phyloP scores from a whole-genome alignment of 2,888 invertebrate genomes.

The Octonoba sinensis region DNA sequence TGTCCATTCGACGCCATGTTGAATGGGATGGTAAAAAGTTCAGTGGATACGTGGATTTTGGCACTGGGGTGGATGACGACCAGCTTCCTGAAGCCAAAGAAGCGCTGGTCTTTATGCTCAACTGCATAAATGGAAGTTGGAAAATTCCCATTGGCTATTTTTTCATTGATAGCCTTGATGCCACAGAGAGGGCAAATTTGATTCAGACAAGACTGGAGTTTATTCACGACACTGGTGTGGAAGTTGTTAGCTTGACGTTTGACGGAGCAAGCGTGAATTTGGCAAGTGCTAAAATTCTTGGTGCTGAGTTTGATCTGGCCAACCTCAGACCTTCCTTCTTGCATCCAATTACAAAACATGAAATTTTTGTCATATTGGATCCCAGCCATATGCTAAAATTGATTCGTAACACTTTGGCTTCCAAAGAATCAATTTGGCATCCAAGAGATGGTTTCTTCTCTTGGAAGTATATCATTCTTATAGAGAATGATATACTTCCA shows the following conservation, averaged over 20 bases:
- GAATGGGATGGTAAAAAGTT: constrained; percentile 28
- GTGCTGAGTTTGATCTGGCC: background rate
- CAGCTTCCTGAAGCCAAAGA: constrained; percentile 12
- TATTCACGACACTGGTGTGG: background rate
- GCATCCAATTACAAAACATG: constrained; percentile 10
- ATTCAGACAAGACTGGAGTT: background rate
- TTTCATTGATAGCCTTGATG: constrained; percentile 15
- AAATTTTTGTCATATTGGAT: constrained; percentile 48
- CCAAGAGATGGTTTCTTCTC: background rate
- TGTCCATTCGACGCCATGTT: constrained; percentile 20
- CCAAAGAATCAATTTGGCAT: constrained; percentile 11
- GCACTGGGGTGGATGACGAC: constrained; percentile 13
- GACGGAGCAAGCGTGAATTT: constrained; percentile 22
- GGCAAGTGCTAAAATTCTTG: constrained; percentile 2
- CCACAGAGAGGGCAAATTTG: constrained; percentile 6
- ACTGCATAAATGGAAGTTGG: constrained; percentile 16
- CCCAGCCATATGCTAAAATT: constrained; percentile 61
- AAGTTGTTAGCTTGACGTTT: constrained; percentile 20
- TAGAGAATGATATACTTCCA: too few relatives aligned
- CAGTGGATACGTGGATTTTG: constrained; percentile 28
- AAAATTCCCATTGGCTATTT: constrained; percentile 42
- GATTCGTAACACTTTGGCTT: constrained; percentile 38
- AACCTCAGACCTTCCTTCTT: constrained; percentile 2
- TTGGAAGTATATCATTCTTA: too few relatives aligned
- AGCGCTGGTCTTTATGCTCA: constrained; percentile 11